phyloP scores from a whole-genome alignment of 1,140 invertebrate genomes.

The Magallana angulata region DNA sequence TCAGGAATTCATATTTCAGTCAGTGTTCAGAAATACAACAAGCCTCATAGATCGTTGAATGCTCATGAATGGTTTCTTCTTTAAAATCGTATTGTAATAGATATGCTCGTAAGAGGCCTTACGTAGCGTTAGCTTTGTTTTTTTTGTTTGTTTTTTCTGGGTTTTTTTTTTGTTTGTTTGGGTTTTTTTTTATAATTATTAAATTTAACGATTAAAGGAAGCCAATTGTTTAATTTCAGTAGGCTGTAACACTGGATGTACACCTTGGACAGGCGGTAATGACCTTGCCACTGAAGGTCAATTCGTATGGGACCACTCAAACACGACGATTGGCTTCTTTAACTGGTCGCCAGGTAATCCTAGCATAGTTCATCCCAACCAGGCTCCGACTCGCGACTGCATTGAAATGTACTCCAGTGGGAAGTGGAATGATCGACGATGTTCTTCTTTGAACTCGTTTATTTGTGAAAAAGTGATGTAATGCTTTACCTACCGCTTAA shows the following conservation, averaged over 20 bases:
- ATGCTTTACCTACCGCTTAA: too few species aligned
- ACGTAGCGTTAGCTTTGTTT: too few species aligned
- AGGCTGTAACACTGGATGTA: neutral
- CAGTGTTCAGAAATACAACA: too few species aligned
- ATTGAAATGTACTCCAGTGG: neutral
- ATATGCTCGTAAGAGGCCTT: too few species aligned
- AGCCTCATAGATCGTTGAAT: too few species aligned
- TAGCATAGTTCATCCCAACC: neutral
- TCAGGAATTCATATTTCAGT: too few species aligned
- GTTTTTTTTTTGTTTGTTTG: too few species aligned
- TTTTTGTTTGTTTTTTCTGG: too few species aligned
- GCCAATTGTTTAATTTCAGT: neutral
- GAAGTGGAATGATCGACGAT: neutral
- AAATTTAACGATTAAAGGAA: neutral
- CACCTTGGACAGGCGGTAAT: neutral
- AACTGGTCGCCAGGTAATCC: neutral
- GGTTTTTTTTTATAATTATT: too few species aligned
- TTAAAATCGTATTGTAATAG: too few species aligned
- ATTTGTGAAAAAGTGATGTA: neutral
- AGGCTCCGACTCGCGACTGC: neutral
- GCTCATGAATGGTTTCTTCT: too few species aligned
- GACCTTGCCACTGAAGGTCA: neutral
- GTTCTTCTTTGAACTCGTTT: neutral
- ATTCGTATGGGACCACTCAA: neutral
- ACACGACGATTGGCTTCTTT: neutral